These are phyloP conservation scores for Dermolepida albohirtum DNA, from an alignment of 2,888 invertebrate genomes.

Conservation along the genomic window DNA sequence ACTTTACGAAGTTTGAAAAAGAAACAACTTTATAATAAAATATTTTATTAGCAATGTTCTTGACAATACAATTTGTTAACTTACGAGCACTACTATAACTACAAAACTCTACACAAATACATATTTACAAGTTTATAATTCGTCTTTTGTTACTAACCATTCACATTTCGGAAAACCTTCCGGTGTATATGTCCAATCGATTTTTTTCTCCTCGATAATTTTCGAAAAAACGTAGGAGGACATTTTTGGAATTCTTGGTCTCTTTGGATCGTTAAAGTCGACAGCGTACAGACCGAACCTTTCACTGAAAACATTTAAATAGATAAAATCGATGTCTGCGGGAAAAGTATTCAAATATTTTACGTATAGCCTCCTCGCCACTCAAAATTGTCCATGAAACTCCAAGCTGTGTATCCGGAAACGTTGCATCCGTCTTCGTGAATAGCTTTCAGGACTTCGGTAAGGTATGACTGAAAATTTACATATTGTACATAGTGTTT, in stretches of 20 bases:
- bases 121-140: background rate
- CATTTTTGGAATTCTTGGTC: conserved; percentile 20
- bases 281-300: conserved; percentile 21
- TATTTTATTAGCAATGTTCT: no score
- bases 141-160: conserved; percentile 1
- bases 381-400: conserved; percentile 86
- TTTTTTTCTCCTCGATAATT: conserved; percentile 9
- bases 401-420: conserved; percentile 80
- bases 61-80: no score
- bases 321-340: background rate
- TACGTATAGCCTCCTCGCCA: conserved; percentile 81
- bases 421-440: conserved; percentile 71
- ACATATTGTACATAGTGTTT: conserved; percentile 72
- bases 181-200: conserved; percentile 24
- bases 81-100: no score
- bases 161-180: conserved; percentile 7
- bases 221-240: conserved; percentile 13
- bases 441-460: conserved; percentile 66
- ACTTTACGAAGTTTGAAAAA: no score
- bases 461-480: conserved; percentile 63
- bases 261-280: conserved; percentile 13
- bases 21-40: no score
- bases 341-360: conserved; percentile 66
- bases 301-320: conserved; percentile 1
- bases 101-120: no score